Conservation (phyloP, 2,113 vertebrate genomes). For the Ciconia maguari region DNA sequence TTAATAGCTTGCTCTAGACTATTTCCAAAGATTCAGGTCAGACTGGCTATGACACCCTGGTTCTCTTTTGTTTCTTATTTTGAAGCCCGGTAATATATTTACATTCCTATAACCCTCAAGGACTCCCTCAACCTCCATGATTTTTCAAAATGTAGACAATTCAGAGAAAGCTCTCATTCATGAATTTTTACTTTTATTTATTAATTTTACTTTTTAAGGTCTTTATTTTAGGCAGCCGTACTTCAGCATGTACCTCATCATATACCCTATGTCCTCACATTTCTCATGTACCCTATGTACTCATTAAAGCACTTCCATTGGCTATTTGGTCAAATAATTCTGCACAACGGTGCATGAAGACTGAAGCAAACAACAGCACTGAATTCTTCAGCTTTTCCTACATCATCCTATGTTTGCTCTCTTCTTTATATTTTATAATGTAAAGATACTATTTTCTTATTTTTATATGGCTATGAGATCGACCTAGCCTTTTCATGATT, state of each 20-base stretch:
- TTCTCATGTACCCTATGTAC: background rate
- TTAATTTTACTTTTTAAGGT: background rate
- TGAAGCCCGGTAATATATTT: background rate
- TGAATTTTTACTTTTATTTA: background rate
- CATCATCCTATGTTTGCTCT: background rate
- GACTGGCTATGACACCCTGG: background rate
- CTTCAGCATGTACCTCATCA: background rate
- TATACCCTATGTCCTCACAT: background rate
- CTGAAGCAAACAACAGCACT: background rate
- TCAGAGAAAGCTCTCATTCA: background rate
- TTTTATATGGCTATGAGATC: background rate
- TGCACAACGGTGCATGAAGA: background rate
- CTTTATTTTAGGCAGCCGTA: background rate
- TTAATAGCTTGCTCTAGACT: background rate
- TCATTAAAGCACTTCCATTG: background rate
- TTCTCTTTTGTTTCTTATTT: background rate
- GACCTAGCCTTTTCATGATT: background rate
- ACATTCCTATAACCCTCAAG: background rate
- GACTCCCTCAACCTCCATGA: background rate
- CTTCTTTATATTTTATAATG: background rate
- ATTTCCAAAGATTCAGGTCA: background rate
- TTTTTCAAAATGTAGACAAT: background rate
- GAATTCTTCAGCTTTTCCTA: background rate
- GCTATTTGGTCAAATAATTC: background rate
- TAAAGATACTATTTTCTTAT: background rate